phyloP scores from a whole-genome alignment of 2,888 invertebrate genomes.

The Plebejus anna region DNA sequence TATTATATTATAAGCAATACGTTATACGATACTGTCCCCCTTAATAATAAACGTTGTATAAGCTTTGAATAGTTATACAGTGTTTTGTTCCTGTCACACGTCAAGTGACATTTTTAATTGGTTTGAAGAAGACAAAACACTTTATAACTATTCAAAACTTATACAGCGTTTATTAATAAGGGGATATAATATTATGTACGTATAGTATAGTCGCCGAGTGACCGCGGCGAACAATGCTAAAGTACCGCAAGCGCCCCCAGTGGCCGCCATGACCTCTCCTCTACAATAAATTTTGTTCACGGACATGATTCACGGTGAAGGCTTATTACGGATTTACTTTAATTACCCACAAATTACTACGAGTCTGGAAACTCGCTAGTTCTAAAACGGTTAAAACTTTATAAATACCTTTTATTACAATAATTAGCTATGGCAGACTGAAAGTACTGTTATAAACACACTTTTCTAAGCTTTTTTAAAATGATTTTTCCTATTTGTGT shows the following conservation, averaged over 20 bases:
- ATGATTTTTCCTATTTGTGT: not conserved
- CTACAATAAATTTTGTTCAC: slow-evolving; percentile 38
- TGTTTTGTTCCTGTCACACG: too few relatives aligned
- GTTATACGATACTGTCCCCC: too few relatives aligned
- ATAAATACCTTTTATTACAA: slow-evolving; percentile 2
- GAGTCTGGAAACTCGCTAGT: not conserved
- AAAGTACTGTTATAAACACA: not conserved
- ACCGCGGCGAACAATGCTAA: slow-evolving; percentile 42
- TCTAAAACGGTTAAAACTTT: not conserved
- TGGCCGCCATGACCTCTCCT: slow-evolving; percentile 39
- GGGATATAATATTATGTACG: slow-evolving; percentile 29
- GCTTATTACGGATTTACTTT: slow-evolving; percentile 31
- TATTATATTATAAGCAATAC: too few relatives aligned
- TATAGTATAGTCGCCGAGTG: slow-evolving; percentile 35
- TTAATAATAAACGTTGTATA: too few relatives aligned
- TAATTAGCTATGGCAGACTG: not conserved
- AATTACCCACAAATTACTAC: slow-evolving; percentile 27
- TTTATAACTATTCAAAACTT: too few relatives aligned
- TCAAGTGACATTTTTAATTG: too few relatives aligned
- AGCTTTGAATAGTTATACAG: too few relatives aligned
- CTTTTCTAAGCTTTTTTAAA: not conserved
- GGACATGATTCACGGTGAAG: slow-evolving; percentile 28
- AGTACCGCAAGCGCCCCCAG: slow-evolving; percentile 44
- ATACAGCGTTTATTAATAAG: too few relatives aligned
- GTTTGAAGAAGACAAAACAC: too few relatives aligned